Evolutionary conservation across 2,888 invertebrate genomes (phyloP).

Genomic region (Serripes groenlandicus): DNA sequence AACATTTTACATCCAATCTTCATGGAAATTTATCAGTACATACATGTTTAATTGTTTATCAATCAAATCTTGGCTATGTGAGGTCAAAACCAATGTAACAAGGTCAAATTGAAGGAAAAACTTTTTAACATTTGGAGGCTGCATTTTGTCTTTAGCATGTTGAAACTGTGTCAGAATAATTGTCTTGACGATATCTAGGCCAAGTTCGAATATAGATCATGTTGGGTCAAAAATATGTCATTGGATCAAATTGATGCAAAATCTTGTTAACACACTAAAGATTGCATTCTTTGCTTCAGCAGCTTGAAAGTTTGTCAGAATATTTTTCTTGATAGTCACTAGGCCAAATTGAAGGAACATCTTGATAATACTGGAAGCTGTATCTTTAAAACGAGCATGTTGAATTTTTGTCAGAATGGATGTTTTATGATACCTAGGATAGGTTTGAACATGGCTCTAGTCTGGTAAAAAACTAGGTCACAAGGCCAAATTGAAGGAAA

Average conservation of each 20-base stretch:
- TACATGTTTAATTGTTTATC: background rate
- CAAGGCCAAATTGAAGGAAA: too few species aligned
- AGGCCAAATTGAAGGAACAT: background rate
- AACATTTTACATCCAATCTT: background rate
- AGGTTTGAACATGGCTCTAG: too few species aligned
- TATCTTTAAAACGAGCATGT: too few species aligned
- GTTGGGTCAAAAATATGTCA: background rate
- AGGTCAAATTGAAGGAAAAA: background rate
- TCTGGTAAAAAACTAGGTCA: too few species aligned
- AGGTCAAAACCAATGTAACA: background rate
- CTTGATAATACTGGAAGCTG: too few species aligned
- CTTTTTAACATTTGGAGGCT: background rate
- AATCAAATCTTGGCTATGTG: background rate
- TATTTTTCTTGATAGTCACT: background rate
- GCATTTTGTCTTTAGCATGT: background rate
- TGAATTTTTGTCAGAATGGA: too few species aligned
- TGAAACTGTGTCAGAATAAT: background rate
- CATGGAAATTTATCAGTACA: background rate
- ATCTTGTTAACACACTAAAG: background rate
- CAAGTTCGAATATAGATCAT: background rate
- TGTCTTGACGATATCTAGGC: background rate
- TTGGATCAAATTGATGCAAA: background rate
- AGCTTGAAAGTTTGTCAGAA: background rate
- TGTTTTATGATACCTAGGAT: too few species aligned
- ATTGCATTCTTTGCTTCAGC: background rate